Conservation (phyloP, 2,888 invertebrate species). For the Loripinus fragilis region DNA sequence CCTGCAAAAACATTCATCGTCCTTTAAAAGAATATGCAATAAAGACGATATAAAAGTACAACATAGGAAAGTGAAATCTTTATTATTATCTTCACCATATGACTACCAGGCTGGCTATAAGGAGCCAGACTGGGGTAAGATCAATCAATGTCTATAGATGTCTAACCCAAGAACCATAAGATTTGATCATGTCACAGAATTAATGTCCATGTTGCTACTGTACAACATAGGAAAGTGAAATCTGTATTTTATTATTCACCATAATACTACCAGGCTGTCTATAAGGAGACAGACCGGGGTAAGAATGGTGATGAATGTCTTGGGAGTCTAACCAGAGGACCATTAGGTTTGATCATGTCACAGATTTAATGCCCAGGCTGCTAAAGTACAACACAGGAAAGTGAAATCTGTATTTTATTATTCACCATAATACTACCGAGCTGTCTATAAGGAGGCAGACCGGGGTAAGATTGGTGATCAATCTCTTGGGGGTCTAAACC, state of each 20-base stretch:
- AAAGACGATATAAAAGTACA: too few relatives aligned
- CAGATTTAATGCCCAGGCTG: slow-evolving; percentile 32
- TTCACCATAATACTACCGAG: slow-evolving; percentile 31
- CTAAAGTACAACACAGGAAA: slow-evolving; percentile 28
- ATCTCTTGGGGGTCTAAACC: too few relatives aligned
- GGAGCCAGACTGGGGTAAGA: neutral
- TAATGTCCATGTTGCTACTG: too few relatives aligned
- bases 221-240: slow-evolving; percentile 35
- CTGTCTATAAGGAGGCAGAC: neutral
- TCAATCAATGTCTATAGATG: too few relatives aligned
- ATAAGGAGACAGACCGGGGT: neutral
- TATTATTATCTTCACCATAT: slow-evolving; percentile 32
- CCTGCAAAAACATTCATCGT: too few relatives aligned
- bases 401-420: slow-evolving; percentile 32
- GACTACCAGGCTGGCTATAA: slow-evolving; percentile 8
- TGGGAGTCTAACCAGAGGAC: too few relatives aligned
- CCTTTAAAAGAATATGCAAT: too few relatives aligned
- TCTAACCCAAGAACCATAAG: too few relatives aligned
- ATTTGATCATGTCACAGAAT: too few relatives aligned
- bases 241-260: slow-evolving; percentile 35
- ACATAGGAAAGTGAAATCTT: slow-evolving; percentile 36
- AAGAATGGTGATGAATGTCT: slow-evolving; percentile 1
- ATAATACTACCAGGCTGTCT: slow-evolving; percentile 16
- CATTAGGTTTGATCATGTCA: neutral
- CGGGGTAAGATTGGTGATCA: neutral